These are phyloP conservation scores for Loriculus beryllinus DNA, from an alignment of 2,797 vertebrate genomes.

Conservation along the genomic window DNA sequence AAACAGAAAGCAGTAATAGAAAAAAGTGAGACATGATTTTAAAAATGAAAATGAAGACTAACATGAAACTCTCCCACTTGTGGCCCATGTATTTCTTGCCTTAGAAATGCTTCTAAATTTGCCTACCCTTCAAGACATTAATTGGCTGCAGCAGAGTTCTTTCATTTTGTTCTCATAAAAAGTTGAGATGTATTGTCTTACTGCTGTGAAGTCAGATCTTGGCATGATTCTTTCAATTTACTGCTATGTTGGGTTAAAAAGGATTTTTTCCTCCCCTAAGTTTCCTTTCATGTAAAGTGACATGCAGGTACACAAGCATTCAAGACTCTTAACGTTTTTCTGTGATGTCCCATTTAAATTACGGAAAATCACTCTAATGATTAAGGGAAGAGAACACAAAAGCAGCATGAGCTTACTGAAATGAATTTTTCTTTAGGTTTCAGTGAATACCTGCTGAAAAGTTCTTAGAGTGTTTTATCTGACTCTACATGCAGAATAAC, in stretches of 20 bases:
- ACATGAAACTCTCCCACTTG: neutral
- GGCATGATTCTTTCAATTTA: conserved; percentile 29
- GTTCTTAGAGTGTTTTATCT: conserved; percentile 19
- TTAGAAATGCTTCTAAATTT: neutral
- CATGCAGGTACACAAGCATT: conserved; percentile 39
- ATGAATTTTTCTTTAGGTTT: conserved; percentile 6
- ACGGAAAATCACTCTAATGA: conserved; percentile 25
- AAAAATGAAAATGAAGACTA: neutral
- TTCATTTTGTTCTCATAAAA: neutral
- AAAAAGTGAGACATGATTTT: neutral
- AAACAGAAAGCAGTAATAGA: neutral
- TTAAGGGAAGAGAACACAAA: conserved; percentile 45
- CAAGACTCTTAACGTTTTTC: conserved; percentile 18
- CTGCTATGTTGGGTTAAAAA: neutral
- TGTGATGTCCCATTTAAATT: conserved; percentile 50
- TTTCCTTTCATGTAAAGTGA: conserved; percentile 48
- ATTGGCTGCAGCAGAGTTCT: neutral
- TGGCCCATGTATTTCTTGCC: neutral
- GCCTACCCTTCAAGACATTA: neutral
- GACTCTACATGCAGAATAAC: conserved; percentile 19
- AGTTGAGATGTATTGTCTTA: conserved; percentile 17
- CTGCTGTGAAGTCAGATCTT: conserved; percentile 35
- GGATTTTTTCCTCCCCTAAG: neutral
- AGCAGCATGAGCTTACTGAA: conserved; percentile 38
- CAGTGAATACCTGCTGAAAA: conserved; percentile 31